These are phyloP conservation scores for Rhizomys pruinosus DNA, from an alignment of 2,113 vertebrate species.

Conservation along the genomic window DNA sequence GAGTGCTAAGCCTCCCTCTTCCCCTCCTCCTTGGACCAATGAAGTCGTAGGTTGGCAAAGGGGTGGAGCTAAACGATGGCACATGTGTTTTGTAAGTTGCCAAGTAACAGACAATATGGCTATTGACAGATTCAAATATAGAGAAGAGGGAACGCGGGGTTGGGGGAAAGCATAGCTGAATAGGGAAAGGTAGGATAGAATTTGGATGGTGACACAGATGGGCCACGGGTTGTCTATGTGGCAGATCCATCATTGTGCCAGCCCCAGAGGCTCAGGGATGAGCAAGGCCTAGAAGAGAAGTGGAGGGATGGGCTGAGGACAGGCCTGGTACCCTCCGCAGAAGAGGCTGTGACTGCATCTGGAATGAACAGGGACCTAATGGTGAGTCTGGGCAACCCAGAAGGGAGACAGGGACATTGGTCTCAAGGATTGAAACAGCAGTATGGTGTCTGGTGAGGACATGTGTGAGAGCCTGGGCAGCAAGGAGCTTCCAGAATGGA, in stretches of 20 bases:
- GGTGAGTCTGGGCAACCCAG: not conserved
- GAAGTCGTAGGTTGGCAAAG: not conserved
- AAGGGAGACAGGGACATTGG: not conserved
- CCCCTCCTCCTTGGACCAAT: not conserved
- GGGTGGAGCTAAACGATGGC: not conserved
- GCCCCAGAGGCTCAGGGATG: not conserved
- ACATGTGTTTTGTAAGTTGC: not conserved
- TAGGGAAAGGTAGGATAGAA: not conserved
- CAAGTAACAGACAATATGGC: not conserved
- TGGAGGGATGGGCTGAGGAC: not conserved
- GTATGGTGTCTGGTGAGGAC: too few relatives aligned
- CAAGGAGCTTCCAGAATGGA: not conserved
- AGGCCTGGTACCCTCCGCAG: not conserved
- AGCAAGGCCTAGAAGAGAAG: not conserved
- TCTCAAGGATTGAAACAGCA: too few relatives aligned
- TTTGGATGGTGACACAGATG: not conserved
- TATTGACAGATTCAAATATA: not conserved
- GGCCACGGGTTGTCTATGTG: too few relatives aligned
- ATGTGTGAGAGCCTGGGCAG: not conserved
- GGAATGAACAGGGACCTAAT: not conserved
- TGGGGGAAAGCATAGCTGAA: fast-evolving
- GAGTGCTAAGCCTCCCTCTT: not conserved
- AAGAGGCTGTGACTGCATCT: not conserved
- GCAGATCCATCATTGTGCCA: not conserved
- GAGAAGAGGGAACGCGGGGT: too few relatives aligned